These are phyloP conservation scores for Eclectus roratus DNA, from an alignment of 2,113 vertebrate species.

Conservation along the genomic window DNA sequence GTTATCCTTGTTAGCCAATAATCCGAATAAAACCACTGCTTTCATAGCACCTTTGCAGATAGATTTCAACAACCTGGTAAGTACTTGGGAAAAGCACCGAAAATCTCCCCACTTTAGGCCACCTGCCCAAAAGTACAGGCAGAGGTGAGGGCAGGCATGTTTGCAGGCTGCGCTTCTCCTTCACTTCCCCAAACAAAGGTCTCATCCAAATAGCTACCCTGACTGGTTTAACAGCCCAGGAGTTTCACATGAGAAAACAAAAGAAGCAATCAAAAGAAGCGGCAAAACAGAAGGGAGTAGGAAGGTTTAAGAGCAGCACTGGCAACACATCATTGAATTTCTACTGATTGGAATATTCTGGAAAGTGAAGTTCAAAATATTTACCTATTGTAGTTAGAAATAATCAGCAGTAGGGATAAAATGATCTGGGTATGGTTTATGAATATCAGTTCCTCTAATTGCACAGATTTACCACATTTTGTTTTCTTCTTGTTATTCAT, in stretches of 20 bases:
- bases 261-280: not conserved
- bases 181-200: not conserved
- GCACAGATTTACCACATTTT: conserved; percentile 29
- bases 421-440: not conserved
- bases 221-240: not conserved
- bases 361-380: conserved; percentile 35
- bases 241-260: not conserved
- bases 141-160: not conserved
- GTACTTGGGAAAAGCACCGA: not conserved
- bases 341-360: not conserved
- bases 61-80: not conserved
- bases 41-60: not conserved
- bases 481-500: conserved; percentile 9
- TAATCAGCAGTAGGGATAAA: not conserved
- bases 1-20: not conserved
- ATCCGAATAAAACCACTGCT: not conserved
- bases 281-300: not conserved
- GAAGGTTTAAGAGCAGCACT: not conserved
- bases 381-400: conserved; percentile 6
- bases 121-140: not conserved
- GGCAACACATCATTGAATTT: not conserved
- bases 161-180: not conserved
- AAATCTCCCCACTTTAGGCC: not conserved
- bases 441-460: conserved; percentile 8
- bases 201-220: not conserved